Conservation (phyloP, 1,140 invertebrate genomes). For the Lineus longissimus region DNA sequence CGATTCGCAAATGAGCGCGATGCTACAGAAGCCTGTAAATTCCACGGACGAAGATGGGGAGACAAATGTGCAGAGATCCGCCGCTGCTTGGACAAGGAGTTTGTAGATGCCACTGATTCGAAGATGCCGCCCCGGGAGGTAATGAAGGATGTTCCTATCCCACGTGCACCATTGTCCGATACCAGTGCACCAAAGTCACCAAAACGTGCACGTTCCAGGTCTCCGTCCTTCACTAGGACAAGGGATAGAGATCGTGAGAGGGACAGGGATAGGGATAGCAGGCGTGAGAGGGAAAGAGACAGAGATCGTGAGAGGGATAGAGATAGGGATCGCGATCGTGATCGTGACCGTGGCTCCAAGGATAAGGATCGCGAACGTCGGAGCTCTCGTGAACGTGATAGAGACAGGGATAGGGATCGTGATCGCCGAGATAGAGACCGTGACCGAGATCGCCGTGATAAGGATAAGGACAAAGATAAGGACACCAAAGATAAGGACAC, state of each 20-base stretch:
- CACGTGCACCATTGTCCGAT: neutral
- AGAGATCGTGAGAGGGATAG: too few relatives aligned
- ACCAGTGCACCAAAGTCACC: neutral
- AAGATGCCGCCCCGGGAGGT: conserved; percentile 17
- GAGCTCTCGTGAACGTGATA: too few relatives aligned
- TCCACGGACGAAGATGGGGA: conserved; percentile 51
- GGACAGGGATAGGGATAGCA: too few relatives aligned
- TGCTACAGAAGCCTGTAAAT: conserved; percentile 66
- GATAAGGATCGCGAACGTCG: too few relatives aligned
- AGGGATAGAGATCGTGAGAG: neutral
- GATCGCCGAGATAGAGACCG: too few relatives aligned
- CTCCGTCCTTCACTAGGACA: neutral
- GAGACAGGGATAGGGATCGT: too few relatives aligned
- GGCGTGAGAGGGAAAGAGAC: too few relatives aligned
- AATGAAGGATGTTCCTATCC: neutral
- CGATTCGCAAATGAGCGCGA: conserved; percentile 65
- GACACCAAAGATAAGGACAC: neutral
- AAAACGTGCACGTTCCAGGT: conserved; percentile 12
- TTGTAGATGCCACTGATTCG: conserved; percentile 38
- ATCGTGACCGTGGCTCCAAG: too few relatives aligned
- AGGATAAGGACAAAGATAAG: conserved; percentile 6
- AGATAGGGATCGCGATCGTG: too few relatives aligned
- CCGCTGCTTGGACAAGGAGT: conserved; percentile 34
- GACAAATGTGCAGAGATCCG: conserved; percentile 37
- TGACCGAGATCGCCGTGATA: too few relatives aligned